These are phyloP conservation scores for Charina bottae DNA, from an alignment of 2,113 vertebrate genomes.

Conservation along the genomic window DNA sequence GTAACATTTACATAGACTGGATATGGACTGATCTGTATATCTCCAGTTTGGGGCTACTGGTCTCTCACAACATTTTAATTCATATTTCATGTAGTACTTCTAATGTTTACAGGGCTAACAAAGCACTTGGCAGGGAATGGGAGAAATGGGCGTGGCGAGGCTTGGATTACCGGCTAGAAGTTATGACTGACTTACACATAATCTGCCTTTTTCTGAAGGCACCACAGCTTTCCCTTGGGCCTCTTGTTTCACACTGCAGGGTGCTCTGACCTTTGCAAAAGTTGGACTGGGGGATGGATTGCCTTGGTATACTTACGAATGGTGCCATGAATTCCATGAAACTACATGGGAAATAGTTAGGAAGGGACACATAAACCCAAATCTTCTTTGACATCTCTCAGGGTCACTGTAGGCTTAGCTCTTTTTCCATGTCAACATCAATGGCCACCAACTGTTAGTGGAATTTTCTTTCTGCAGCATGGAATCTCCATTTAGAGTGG, in stretches of 20 bases:
- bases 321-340: conserved; percentile 27
- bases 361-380: neutral
- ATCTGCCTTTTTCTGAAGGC: neutral
- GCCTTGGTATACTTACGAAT: conserved; percentile 6
- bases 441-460: conserved; percentile 2
- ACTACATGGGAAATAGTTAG: conserved; percentile 1
- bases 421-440: neutral
- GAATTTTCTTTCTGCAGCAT: neutral
- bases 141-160: neutral
- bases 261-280: fast-evolving
- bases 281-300: neutral
- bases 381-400: conserved; percentile 19
- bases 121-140: neutral
- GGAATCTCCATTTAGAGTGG: neutral
- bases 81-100: neutral
- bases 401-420: fast-evolving
- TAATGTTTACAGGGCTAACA: neutral
- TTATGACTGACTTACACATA: neutral
- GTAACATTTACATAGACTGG: neutral
- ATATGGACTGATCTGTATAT: neutral
- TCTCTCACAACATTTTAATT: neutral
- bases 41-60: neutral
- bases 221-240: neutral
- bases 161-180: neutral
- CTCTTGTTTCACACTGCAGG: conserved; percentile 3